phyloP scores from a whole-genome alignment of 2,113 vertebrate species.

The Myotis brandtii region DNA sequence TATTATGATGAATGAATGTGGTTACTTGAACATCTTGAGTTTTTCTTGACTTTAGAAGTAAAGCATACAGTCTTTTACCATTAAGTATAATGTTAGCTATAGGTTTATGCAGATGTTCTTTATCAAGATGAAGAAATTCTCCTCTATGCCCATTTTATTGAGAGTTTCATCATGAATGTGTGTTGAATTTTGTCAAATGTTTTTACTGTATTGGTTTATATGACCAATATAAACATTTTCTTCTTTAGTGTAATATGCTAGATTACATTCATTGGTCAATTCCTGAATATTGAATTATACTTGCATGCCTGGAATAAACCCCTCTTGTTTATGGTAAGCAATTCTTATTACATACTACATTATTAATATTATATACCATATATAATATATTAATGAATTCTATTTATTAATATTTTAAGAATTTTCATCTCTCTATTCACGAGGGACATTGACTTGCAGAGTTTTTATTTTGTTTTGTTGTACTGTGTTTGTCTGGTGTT shows the following conservation, averaged over 20 bases:
- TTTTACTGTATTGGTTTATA: background rate
- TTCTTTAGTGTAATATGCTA: background rate
- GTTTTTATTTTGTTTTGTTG: background rate
- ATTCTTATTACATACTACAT: background rate
- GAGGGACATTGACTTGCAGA: background rate
- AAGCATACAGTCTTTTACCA: background rate
- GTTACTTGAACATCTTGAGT: background rate
- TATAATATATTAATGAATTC: background rate
- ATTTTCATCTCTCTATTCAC: background rate
- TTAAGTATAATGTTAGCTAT: background rate
- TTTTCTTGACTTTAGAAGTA: background rate
- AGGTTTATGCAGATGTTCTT: background rate
- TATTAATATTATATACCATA: background rate
- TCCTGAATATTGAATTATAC: background rate
- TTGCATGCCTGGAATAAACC: background rate
- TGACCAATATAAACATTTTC: background rate
- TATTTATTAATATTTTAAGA: constrained; percentile 26
- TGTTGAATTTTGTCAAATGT: background rate
- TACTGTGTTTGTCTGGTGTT: background rate
- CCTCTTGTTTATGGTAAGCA: background rate
- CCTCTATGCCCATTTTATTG: background rate
- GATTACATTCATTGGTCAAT: background rate
- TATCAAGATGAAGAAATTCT: background rate
- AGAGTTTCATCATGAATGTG: background rate
- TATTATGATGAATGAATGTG: background rate